phyloP scores from a whole-genome alignment of 1,140 invertebrate species.

The Drosophila gunungcola region DNA sequence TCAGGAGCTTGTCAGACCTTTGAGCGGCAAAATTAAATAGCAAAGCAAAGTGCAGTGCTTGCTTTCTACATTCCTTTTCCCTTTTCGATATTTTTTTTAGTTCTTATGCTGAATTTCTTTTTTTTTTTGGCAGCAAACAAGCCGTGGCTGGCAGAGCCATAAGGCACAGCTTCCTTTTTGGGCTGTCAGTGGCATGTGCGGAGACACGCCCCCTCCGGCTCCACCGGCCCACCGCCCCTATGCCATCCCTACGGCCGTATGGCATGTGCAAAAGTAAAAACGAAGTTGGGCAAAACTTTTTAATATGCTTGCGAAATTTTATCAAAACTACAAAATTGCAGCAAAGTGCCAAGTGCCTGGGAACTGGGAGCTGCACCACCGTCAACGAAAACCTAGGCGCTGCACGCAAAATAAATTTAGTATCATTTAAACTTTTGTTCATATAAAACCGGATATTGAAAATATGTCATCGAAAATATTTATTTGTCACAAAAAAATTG shows the following conservation, averaged over 20 bases:
- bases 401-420: conserved; percentile 9
- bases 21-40: conserved; percentile 80
- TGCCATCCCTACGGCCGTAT: conserved; percentile 25
- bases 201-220: conserved; percentile 29
- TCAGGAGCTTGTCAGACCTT: conserved; percentile 70
- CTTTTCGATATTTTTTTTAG: conserved; percentile 34
- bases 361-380: conserved; percentile 43
- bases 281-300: conserved; percentile 81
- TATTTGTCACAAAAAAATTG: too few relatives aligned
- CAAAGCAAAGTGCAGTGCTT: conserved; percentile 74
- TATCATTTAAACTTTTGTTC: neutral
- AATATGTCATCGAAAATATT: neutral
- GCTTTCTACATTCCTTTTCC: conserved; percentile 47
- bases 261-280: conserved; percentile 82
- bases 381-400: conserved; percentile 25
- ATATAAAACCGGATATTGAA: neutral
- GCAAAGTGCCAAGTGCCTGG: conserved; percentile 80
- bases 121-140: conserved; percentile 72
- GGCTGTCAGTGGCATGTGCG: conserved; percentile 74
- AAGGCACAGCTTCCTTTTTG: conserved; percentile 64
- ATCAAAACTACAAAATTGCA: conserved; percentile 84
- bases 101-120: conserved; percentile 12
- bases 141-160: conserved; percentile 69
- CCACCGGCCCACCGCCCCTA: neutral
- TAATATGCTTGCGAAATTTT: conserved; percentile 84